Conservation (phyloP, 2,113 vertebrate genomes). For the Protobothrops flavoviridis region DNA sequence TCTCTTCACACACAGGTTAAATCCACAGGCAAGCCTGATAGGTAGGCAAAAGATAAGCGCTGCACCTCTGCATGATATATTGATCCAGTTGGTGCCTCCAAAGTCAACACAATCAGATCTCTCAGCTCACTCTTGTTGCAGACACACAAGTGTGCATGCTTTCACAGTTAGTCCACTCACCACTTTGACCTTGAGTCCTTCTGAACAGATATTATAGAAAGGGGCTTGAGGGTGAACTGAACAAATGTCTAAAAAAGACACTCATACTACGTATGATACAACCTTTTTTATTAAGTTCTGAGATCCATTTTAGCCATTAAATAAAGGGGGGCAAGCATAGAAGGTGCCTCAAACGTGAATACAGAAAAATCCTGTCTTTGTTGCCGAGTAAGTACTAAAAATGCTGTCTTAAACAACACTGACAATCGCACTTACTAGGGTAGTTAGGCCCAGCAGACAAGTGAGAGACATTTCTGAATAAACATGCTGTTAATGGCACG, state of each 20-base stretch:
- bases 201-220: not conserved
- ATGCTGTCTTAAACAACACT: not conserved
- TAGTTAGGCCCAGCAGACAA: not conserved
- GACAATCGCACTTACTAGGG: not conserved
- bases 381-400: not conserved
- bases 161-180: not conserved
- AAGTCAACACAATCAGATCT: not conserved
- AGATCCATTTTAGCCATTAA: not conserved
- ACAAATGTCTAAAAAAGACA: not conserved
- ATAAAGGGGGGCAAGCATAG: not conserved
- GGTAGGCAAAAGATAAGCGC: no score
- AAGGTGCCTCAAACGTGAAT: not conserved
- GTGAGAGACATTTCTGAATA: not conserved
- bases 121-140: not conserved
- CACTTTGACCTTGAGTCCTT: not conserved
- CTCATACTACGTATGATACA: not conserved
- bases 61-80: not conserved
- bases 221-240: not conserved
- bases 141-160: not conserved
- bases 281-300: not conserved
- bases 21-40: not conserved
- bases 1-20: not conserved
- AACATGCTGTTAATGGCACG: not conserved
- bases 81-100: not conserved
- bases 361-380: not conserved